Conservation (phyloP, 2,113 vertebrate genomes). For the Erpornis zantholeuca region DNA sequence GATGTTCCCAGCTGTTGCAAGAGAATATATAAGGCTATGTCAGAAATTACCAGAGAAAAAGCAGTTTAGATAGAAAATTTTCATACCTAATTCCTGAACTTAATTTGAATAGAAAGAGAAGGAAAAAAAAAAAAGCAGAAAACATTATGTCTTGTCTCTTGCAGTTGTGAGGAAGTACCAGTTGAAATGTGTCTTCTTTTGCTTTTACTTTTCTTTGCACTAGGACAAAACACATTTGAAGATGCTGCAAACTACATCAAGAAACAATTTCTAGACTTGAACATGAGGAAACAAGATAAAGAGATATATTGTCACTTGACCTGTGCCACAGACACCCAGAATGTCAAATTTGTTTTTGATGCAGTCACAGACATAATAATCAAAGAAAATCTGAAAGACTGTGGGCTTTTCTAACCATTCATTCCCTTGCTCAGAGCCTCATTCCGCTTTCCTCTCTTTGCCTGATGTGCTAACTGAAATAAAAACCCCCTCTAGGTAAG, state of each 20-base stretch:
- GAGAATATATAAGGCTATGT: neutral
- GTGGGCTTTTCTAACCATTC: conserved; percentile 72
- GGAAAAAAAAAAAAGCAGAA: fast-evolving
- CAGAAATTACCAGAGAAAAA: neutral
- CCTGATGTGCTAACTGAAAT: neutral
- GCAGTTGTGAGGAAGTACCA: neutral
- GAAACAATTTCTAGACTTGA: conserved; percentile 77
- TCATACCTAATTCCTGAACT: neutral
- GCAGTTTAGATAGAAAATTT: neutral
- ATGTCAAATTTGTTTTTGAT: conserved; percentile 81
- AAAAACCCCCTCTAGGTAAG: neutral
- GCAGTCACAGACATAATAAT: conserved; percentile 82
- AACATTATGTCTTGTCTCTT: neutral
- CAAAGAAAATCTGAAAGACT: conserved; percentile 82
- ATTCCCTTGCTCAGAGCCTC: neutral
- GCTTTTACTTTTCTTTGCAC: neutral
- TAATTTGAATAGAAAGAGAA: neutral
- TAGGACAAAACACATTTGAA: conserved; percentile 78
- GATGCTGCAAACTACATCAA: conserved; percentile 81
- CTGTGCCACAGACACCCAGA: conserved; percentile 78
- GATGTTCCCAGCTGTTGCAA: neutral
- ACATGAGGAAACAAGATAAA: conserved; percentile 75
- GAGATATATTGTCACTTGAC: conserved; percentile 79
- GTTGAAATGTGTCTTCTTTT: neutral
- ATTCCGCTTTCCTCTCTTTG: neutral